phyloP scores from a whole-genome alignment of 2,888 invertebrate species.

The Aromia moschata region DNA sequence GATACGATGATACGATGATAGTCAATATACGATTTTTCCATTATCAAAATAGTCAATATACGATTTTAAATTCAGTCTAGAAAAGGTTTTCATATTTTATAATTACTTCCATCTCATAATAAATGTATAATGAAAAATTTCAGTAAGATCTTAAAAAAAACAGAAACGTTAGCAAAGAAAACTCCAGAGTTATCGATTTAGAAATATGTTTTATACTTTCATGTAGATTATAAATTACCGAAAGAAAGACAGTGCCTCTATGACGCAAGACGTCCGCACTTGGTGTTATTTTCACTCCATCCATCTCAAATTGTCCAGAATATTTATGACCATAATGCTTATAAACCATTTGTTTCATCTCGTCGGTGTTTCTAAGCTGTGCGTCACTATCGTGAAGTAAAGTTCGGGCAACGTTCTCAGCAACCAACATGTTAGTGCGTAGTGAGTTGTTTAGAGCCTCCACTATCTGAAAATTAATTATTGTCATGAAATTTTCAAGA shows the following conservation, averaged over 20 bases:
- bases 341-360: neutral
- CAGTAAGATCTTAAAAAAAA: too few species aligned
- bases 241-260: neutral
- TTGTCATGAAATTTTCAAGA: too few species aligned
- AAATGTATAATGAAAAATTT: too few species aligned
- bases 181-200: too few species aligned
- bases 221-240: constrained; percentile 12
- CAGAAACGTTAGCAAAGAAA: too few species aligned
- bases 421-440: neutral
- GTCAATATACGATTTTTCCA: too few species aligned
- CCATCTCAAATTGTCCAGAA: neutral
- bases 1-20: too few species aligned
- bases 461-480: neutral
- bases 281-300: neutral
- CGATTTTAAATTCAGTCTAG: too few species aligned
- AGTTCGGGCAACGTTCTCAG: neutral
- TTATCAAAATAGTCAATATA: too few species aligned
- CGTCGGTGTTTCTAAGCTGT: neutral
- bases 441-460: neutral
- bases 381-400: neutral
- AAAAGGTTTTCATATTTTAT: too few species aligned
- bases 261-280: neutral
- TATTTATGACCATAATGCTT: neutral
- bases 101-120: too few species aligned
- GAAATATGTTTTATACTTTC: too few species aligned